Base-by-base conservation (phyloP, 2,797 vertebrate species). In the Spheniscus humboldti region DNA sequence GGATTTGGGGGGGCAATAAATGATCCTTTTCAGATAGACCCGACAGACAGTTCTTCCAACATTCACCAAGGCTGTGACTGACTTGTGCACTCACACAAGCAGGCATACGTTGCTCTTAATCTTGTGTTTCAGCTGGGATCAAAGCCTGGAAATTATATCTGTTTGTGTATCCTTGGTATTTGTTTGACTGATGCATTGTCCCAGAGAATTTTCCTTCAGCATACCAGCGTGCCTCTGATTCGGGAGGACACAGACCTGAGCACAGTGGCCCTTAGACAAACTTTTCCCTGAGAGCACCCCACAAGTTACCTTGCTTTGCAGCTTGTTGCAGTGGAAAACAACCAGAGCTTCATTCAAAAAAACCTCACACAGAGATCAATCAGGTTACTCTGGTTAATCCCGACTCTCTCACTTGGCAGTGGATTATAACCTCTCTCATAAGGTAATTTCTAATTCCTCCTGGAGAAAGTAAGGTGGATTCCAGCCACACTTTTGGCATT, bases 301-400 rank as follows among this genome's bases (percentile, higher is more conserved):
- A 20, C 17, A 50, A 25, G 16, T 62, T 85, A 25, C 80, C 48
- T 74, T 57, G 80, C 13, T 91, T 91, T 87, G 72, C 55, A 83
- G 45, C 35, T 86, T 60, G 33, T 18, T 66, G 35, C 53, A 52
- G 66, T 82, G 88, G 87, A 96, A 96, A 96, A 91, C 73, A 79
- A 94, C 72, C 56, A 86, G 88, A 81, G 19, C 62, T 88, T 83
- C 72, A 78, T 91, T 82, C 82, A 64, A 24, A 68, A 85, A 73
- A 95, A 90, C 92, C 89, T 92, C 92, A 96, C 96, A 97, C 94
- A 24, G 92, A 95, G 94, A 96, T 97, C 95, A 96, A 2, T 96
- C 81, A 73, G 50, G 84, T 96, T 96, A 55, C 93, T 92, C 91
- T 91, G 72, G 92, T 95, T 97, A 91, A 89, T 96, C 81, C 75